Conservation (phyloP, 2,888 invertebrate species). For the Caenorhabditis sinica region DNA sequence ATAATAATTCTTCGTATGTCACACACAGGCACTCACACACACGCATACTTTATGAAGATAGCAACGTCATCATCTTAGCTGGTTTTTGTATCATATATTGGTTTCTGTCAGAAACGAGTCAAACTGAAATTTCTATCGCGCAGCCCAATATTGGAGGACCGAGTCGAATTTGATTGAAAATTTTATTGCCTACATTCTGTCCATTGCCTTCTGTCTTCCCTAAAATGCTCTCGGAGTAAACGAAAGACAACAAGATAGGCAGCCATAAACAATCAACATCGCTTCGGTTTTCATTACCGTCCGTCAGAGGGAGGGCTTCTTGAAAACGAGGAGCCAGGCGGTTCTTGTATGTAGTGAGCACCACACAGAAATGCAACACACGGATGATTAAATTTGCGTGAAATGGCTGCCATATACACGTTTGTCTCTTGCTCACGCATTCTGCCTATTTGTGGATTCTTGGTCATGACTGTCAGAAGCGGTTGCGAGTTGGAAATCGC, state of each 20-base stretch:
- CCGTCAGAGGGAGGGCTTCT: slow-evolving; percentile 38
- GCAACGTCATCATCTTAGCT: slow-evolving; percentile 40
- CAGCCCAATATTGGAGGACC: not conserved
- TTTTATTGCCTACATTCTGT: slow-evolving; percentile 44
- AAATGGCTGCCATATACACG: slow-evolving; percentile 49
- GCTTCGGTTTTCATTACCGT: slow-evolving; percentile 63
- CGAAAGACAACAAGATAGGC: slow-evolving; percentile 37
- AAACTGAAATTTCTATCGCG: not conserved
- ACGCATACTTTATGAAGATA: not conserved
- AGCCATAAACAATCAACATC: slow-evolving; percentile 64
- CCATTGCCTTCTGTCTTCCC: slow-evolving; percentile 4
- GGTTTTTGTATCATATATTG: not conserved
- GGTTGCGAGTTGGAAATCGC: too few species aligned
- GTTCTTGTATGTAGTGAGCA: slow-evolving; percentile 37
- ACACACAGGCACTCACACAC: slow-evolving; percentile 17
- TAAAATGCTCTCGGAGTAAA: slow-evolving; percentile 25
- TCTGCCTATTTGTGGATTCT: slow-evolving; percentile 57
- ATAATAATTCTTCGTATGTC: slow-evolving; percentile 44
- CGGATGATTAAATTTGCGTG: slow-evolving; percentile 64
- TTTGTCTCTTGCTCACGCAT: slow-evolving; percentile 29
- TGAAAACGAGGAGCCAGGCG: slow-evolving; percentile 40
- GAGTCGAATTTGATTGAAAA: slow-evolving; percentile 56
- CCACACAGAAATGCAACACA: slow-evolving; percentile 59
- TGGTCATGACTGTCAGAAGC: slow-evolving; percentile 57
- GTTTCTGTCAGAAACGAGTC: not conserved